Percentiles rank a stretch among this genome's conserved stretches.
phyloP scores from a whole-genome alignment of 2,797 vertebrate species.

The Nannoperca australis region DNA sequence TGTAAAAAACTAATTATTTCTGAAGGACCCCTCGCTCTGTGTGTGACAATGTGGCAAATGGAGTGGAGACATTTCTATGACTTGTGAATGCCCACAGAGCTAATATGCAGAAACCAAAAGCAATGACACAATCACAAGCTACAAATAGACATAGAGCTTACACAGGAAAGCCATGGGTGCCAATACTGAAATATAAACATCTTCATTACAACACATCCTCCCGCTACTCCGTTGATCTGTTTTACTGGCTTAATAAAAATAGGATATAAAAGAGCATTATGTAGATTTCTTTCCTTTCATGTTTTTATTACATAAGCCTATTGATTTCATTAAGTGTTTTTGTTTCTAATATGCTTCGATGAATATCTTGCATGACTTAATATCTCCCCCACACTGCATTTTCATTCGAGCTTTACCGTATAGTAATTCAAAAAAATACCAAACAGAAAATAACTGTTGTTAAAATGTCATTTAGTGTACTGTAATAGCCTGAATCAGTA shows the following conservation, averaged over 20 bases:
- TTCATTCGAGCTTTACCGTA: background rate
- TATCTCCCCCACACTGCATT: background rate
- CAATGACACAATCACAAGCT: conserved; percentile 21
- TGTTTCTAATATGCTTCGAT: conserved; percentile 22
- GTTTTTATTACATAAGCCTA: conserved; percentile 35
- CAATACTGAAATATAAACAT: conserved; percentile 28
- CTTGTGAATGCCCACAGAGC: conserved; percentile 40
- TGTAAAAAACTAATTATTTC: conserved; percentile 73
- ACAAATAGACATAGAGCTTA: conserved; percentile 20
- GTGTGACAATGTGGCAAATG: conserved; percentile 61
- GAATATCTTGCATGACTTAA: background rate
- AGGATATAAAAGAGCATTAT: conserved; percentile 41
- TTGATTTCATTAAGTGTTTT: conserved; percentile 26
- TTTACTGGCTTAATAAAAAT: conserved; percentile 47
- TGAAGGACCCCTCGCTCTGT: conserved; percentile 48
- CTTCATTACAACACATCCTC: conserved; percentile 37
- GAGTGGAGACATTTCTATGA: conserved; percentile 44
- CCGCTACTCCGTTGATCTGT: conserved; percentile 1
- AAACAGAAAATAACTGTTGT: conserved; percentile 47
- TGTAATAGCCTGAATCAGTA: conserved; percentile 55
- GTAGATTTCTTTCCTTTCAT: conserved; percentile 35
- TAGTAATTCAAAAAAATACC: too few relatives aligned
- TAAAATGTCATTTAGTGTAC: conserved; percentile 52
- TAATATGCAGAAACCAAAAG: conserved; percentile 36
- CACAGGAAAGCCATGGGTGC: conserved; percentile 14